phyloP scores from a whole-genome alignment of 2,113 vertebrate species.

The Melanostigma gelatinosum region DNA sequence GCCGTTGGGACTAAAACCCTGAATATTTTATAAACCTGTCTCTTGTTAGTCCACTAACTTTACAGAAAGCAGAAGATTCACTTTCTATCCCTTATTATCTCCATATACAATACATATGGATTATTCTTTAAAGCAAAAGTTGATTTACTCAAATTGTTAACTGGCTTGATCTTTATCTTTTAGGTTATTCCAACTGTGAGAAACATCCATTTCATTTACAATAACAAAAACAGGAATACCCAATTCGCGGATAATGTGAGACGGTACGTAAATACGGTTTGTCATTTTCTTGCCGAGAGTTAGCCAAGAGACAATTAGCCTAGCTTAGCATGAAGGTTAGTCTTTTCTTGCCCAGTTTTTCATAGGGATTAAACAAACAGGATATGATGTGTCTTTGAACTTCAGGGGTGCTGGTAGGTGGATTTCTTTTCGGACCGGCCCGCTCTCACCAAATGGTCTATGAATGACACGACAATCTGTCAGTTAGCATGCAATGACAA shows the following conservation, averaged over 20 bases:
- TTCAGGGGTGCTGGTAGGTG: background rate
- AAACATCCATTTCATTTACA: background rate
- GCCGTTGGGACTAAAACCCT: background rate
- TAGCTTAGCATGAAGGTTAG: constrained; percentile 4
- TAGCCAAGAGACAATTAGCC: background rate
- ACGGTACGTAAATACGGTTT: background rate
- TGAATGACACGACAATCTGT: too few species aligned
- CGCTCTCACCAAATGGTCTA: too few species aligned
- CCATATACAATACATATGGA: background rate
- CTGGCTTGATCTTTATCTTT: background rate
- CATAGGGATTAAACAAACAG: constrained; percentile 11
- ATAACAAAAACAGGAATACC: background rate
- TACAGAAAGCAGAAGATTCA: background rate
- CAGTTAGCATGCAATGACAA: too few species aligned
- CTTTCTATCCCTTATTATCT: background rate
- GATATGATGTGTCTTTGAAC: background rate
- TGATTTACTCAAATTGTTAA: background rate
- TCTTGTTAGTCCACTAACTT: background rate
- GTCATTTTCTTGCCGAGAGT: background rate
- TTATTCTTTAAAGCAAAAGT: background rate
- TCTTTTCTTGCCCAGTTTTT: background rate
- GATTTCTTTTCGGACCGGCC: background rate
- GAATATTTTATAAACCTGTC: background rate
- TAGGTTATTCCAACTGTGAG: background rate
- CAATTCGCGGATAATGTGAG: background rate